Evolutionary conservation across 2,888 invertebrate species (phyloP).

Genomic region (Charanyca ferruginea): DNA sequence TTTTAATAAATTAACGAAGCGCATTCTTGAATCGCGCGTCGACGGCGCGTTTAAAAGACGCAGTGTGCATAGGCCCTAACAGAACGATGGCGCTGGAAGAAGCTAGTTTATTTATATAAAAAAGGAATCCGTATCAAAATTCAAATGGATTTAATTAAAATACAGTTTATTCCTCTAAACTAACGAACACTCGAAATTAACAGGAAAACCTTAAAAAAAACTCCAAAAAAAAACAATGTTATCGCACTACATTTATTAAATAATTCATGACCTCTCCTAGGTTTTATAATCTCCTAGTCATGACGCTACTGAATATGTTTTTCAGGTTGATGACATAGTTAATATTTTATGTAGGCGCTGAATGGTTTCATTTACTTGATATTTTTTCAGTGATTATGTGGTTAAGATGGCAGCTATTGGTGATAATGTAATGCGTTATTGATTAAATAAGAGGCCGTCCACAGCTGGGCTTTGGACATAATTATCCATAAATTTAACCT

Average conservation of each 20-base stretch:
- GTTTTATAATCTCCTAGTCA: constrained; percentile 58
- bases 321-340: constrained; percentile 72
- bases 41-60: too few species aligned
- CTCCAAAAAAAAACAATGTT: neutral
- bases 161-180: neutral
- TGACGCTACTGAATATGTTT: constrained; percentile 74
- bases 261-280: constrained; percentile 53
- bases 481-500: too few species aligned
- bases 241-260: constrained; percentile 33
- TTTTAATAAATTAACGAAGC: too few species aligned
- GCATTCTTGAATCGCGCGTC: too few species aligned
- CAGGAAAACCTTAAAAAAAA: constrained; percentile 15
- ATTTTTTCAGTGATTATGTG: constrained; percentile 27
- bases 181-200: constrained; percentile 6
- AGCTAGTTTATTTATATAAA: too few species aligned
- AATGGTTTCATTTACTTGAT: constrained; percentile 34
- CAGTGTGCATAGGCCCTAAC: too few species aligned
- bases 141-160: neutral
- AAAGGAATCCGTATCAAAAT: too few species aligned
- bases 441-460: neutral
- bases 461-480: neutral
- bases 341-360: constrained; percentile 57
- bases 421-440: neutral
- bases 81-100: too few species aligned
- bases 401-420: constrained; percentile 35